phyloP scores from a whole-genome alignment of 2,797 vertebrate species.

The Hirundo rustica region DNA sequence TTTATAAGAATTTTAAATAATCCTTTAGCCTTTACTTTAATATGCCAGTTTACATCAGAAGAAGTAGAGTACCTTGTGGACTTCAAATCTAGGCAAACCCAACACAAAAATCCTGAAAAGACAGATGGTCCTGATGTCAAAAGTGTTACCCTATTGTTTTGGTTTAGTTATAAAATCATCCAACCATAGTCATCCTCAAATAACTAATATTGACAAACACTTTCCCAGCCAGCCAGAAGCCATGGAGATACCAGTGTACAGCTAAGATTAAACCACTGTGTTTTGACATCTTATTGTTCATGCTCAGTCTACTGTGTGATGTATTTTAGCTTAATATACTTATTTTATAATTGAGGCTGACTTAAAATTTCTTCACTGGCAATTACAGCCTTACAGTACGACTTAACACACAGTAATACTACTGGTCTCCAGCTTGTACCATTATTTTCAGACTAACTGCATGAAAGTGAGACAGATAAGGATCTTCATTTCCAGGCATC shows the following conservation, averaged over 20 bases:
- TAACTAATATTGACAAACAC: neutral
- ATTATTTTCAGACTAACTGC: neutral
- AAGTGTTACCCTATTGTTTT: neutral
- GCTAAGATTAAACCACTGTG: neutral
- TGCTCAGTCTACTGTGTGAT: neutral
- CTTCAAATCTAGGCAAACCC: neutral
- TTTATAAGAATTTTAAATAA: neutral
- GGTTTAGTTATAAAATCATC: neutral
- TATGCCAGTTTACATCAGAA: neutral
- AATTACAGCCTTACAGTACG: neutral
- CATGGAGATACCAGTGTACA: neutral
- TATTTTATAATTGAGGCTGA: neutral
- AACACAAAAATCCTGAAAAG: neutral
- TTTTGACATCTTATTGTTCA: neutral
- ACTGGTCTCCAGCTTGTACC: neutral
- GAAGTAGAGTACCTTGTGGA: neutral
- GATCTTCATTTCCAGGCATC: neutral
- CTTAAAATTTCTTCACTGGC: neutral
- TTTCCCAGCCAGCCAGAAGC: neutral
- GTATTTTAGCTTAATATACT: neutral
- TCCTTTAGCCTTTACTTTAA: neutral
- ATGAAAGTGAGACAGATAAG: neutral
- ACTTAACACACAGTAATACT: neutral
- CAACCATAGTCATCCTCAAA: neutral
- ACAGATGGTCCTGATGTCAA: neutral